Evolutionary conservation across 2,113 vertebrate species (phyloP).

Genomic region (Vidua macroura): DNA sequence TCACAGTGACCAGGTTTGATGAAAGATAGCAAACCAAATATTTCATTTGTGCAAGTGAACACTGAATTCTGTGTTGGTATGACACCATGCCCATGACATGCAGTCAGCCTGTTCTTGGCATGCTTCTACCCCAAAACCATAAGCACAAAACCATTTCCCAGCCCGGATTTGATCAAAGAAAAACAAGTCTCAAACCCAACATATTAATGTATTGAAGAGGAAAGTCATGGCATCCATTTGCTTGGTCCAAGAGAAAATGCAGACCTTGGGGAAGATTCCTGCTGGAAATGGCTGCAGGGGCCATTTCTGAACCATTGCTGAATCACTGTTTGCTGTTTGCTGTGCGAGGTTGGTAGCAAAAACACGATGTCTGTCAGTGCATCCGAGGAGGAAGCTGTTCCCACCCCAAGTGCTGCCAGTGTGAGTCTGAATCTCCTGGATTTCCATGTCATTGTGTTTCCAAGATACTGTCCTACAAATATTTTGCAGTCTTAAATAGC

Average conservation of each 20-base stretch:
- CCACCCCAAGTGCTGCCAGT: neutral
- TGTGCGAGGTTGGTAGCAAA: neutral
- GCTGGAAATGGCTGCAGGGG: neutral
- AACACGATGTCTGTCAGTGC: neutral
- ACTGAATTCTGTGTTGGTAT: neutral
- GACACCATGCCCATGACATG: rapidly evolving
- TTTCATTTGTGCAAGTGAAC: neutral
- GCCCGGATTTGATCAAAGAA: neutral
- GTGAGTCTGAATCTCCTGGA: neutral
- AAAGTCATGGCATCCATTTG: neutral
- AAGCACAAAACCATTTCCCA: neutral
- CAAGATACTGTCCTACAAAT: slow-evolving; percentile 64
- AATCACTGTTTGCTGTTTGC: neutral
- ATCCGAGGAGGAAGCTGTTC: neutral
- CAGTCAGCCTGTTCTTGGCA: neutral
- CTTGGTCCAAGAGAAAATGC: neutral
- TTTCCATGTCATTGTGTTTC: slow-evolving; percentile 56
- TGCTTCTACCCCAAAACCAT: neutral
- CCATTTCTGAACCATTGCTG: neutral
- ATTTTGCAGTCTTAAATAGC: slow-evolving; percentile 62
- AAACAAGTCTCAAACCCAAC: neutral
- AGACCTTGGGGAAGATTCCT: neutral
- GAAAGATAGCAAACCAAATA: neutral
- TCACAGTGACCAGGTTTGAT: neutral
- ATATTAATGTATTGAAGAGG: neutral